phyloP scores from a whole-genome alignment of 2,113 vertebrate genomes.

The Pelodiscus sinensis region DNA sequence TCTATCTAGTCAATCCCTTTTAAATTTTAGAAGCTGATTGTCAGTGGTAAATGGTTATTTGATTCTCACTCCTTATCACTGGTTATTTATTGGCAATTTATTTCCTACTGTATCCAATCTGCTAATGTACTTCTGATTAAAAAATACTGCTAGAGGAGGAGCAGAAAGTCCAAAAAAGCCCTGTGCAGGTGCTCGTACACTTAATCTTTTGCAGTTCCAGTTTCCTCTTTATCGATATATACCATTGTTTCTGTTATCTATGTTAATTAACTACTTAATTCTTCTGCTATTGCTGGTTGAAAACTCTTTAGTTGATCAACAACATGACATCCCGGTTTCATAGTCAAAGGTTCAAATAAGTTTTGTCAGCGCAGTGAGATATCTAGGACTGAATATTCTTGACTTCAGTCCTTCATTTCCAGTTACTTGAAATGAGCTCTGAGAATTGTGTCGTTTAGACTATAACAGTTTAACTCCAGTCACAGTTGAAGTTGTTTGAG shows the following conservation, averaged over 20 bases:
- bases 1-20: conserved; percentile 48
- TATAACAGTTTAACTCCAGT: not conserved
- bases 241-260: conserved; percentile 13
- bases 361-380: not conserved
- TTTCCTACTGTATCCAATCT: not conserved
- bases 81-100: not conserved
- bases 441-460: not conserved
- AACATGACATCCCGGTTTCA: fast-evolving
- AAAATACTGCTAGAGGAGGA: conserved; percentile 35
- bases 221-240: conserved; percentile 21
- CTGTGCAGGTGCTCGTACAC: not conserved
- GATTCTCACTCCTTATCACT: not conserved
- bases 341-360: conserved; percentile 4
- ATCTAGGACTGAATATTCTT: not conserved
- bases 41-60: conserved; percentile 28
- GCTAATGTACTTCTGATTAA: conserved; percentile 32
- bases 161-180: not conserved
- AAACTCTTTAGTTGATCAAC: not conserved
- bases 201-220: conserved; percentile 4
- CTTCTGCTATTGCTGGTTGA: not conserved
- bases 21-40: conserved; percentile 26
- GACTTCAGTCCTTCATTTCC: not conserved
- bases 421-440: not conserved
- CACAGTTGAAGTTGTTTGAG: not conserved
- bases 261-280: conserved; percentile 50